Base-by-base conservation (phyloP, 1,140 invertebrate species). In the Nasonia longicornis region DNA sequence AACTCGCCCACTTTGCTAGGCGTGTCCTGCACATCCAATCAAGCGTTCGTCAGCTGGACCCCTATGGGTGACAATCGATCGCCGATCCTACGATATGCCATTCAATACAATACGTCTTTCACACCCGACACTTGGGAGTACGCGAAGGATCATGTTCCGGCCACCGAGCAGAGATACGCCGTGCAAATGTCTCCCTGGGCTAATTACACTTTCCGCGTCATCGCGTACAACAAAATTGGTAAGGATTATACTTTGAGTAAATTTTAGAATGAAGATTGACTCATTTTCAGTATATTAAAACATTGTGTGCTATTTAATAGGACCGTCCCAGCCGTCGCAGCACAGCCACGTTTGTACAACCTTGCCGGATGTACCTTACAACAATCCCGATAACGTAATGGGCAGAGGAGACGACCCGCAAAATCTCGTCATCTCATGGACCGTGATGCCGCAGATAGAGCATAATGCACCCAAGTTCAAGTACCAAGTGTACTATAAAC, bases 131-230 rank as follows among this genome's bases (percentile, higher is more conserved):
- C 94, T 0, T 99, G 98, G 98, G 95, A 95, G 89, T 91, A 92
- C 77, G 94, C 95, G 2, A 94, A 92, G 83, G 94, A 95, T 84
- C 91, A 92, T 83, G 95, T 97, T 64, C 95, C 96, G 14, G 94
- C 95, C n/a, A 95, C 94, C 8, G 96, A 97, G 85, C 94, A 92
- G 77, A 94, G 93, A 2, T 96, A 95, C 85, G 93, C 92, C 2
- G 93, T 96, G 3, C 91, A 93, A 63, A 94, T 98, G 92, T 95
- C 94, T 70, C 97, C 98, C 0, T 98, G 96, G 96, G 94, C 97
- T 0, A 99, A 99, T 90, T 99, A 99, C 87, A 99, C 98, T 0
- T 99, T 99, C 93, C 92, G 98, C 63, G 96, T 99, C 6, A 93
- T 97, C 78, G 97, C 98, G 0, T 93, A 93, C 87, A 99, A 99